These are phyloP conservation scores for Umimayanthus chanpuru DNA, from an alignment of 92 coral and sea anemone species.

Conservation along the genomic window DNA sequence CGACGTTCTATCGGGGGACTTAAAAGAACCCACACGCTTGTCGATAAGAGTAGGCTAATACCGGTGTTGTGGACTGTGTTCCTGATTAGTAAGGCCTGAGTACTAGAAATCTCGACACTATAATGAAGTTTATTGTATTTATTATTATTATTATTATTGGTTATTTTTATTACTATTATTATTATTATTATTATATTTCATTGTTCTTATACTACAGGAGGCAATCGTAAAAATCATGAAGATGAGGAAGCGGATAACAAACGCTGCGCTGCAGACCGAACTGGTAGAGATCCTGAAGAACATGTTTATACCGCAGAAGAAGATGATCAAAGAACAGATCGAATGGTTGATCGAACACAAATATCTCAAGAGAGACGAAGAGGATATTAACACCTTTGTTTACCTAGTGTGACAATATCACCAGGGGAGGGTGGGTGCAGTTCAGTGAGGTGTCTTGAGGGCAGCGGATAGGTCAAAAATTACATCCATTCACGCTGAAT, in stretches of 20 bases:
- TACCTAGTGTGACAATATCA: conserved; percentile 65
- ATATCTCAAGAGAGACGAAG: conserved; percentile 90
- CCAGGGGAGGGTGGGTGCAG: neutral
- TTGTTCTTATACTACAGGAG: conserved; percentile 61
- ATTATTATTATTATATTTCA: too few species aligned
- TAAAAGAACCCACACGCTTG: too few species aligned
- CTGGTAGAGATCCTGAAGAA: conserved; percentile 96
- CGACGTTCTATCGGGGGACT: too few species aligned
- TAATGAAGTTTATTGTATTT: too few species aligned
- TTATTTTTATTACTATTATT: too few species aligned
- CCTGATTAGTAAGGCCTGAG: too few species aligned
- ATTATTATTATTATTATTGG: too few species aligned
- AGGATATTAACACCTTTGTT: conserved; percentile 86
- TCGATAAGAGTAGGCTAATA: too few species aligned
- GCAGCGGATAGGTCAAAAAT: too few species aligned
- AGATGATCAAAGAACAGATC: conserved; percentile 97
- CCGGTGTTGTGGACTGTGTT: too few species aligned
- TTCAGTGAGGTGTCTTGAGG: neutral
- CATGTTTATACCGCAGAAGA: conserved; percentile 99
- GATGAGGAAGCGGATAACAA: conserved; percentile 91
- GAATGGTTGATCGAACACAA: conserved; percentile 99
- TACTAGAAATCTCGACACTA: too few species aligned
- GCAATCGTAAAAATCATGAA: conserved; percentile 98
- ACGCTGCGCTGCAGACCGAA: conserved; percentile 96
- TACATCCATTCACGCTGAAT: too few species aligned